Base-by-base conservation (phyloP, 2,888 invertebrate species). In the Cryptocephalus primarius region DNA sequence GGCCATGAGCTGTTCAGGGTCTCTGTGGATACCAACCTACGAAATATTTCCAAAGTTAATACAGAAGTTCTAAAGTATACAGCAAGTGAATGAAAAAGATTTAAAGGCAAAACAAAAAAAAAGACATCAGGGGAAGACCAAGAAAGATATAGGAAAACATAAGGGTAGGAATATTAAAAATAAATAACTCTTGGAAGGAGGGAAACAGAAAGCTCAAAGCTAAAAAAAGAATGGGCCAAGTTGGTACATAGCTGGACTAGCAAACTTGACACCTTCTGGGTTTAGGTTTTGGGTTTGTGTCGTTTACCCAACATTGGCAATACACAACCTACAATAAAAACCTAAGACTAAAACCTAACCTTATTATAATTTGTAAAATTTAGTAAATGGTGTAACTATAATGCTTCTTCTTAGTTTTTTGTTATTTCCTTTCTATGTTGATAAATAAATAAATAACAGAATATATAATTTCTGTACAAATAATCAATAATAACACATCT, bases 1-100 rank as follows among this genome's bases (percentile, higher is more conserved):
- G 9, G 88, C 87, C 96, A 99, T 99, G 58, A 99, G 74, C 66
- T 97, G 97, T 72, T 99, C 99, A 1, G 99, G 97, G 70, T 99
- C 97, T 62, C 96, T 79, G 74, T 97, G 97, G 62, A 99, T 96
- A 45, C 99, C 99, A 45, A 59, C 59, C 58, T 58, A 42, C 38
- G 22, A 33, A 33, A 87, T 22, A 32, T 31, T 32, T 22, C 22
- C 22, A 22, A 22, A 22, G 2, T 22, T 22, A 22, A 22, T 86
- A 59, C 49, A 47, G 49, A 46, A 11, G 40, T 43, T 12, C 33
- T 8, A n/a, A 31, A 46, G 22, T 42, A 11, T 8, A 4, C 33
- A 32, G 32, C n/a, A n/a, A n/a, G n/a, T n/a, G n/a, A n/a, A n/a
- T n/a, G n/a, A 36, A 13, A 8, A 42, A 14, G 32, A 9, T 8